These are phyloP conservation scores for Thaumatotibia leucotreta DNA, from an alignment of 1,140 invertebrate genomes.

Conservation along the genomic window DNA sequence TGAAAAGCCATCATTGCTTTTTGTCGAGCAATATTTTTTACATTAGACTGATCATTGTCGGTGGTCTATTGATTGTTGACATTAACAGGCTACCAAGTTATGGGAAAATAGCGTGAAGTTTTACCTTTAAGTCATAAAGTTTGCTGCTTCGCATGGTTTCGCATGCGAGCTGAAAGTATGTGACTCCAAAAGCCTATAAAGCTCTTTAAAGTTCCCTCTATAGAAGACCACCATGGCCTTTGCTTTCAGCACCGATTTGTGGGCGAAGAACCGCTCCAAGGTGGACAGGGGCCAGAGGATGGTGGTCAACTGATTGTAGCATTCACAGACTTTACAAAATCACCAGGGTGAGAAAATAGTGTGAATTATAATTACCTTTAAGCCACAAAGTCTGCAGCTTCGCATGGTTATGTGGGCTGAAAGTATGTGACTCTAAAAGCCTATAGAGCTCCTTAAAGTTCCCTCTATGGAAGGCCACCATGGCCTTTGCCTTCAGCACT, in stretches of 20 bases:
- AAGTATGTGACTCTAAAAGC: slow-evolving; percentile 96
- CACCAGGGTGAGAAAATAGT: no score
- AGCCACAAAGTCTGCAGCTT: slow-evolving; percentile 96
- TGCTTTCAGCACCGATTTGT: slow-evolving; percentile 99
- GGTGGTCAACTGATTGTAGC: no score
- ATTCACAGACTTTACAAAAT: no score
- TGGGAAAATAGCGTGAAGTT: no score
- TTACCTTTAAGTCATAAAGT: slow-evolving; percentile 88
- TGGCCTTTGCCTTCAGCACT: slow-evolving; percentile 99
- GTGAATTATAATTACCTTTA: slow-evolving; percentile 78
- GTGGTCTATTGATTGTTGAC: no score
- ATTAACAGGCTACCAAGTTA: no score
- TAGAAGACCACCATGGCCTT: slow-evolving; percentile 99
- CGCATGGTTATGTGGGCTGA: slow-evolving; percentile 96
- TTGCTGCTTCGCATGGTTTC: slow-evolving; percentile 98
- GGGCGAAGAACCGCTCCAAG: slow-evolving; percentile 96
- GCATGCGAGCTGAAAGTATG: slow-evolving; percentile 96
- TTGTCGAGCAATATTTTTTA: no score
- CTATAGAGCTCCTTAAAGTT: slow-evolving; percentile 98
- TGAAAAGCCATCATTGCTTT: no score
- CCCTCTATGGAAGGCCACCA: slow-evolving; percentile 96
- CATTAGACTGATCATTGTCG: no score
- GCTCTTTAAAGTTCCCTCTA: slow-evolving; percentile 95
- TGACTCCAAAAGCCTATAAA: slow-evolving; percentile 96
- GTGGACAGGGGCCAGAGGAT: slow-evolving; percentile 98